Base-by-base conservation (phyloP, 2,113 vertebrate genomes). In the Syngnathus scovelli region DNA sequence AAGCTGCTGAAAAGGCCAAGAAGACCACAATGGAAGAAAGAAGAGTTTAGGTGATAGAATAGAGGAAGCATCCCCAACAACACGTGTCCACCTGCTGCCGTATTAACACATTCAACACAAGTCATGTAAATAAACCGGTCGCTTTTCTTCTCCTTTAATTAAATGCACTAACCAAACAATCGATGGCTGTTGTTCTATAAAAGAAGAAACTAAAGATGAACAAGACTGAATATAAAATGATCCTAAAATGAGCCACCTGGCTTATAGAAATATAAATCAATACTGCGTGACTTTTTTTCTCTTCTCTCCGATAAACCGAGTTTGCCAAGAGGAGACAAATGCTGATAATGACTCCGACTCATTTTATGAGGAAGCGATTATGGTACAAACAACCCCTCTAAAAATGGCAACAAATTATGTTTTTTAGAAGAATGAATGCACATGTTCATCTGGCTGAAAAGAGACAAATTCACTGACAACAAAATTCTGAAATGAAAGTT, bases 51-150 rank as follows among this genome's bases (percentile, higher is more conserved):
- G 65, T 1, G 43, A 16, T 44, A 15, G 10, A 21, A 16, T 44
- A 44, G 27, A 33, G 61, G 21, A 23, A 27, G 39, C 41, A 74
- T 58, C 27, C 55, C n/a, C 12, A 23, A 46, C 21, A 16, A 44
- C 55, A 18, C 55, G 27, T 13, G 55, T 56, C 66, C 69, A 78
- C 76, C 66, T 71, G 75, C 77, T 64, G 13, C 60, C 44, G 66
- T 67, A 70, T 60, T 62, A 59, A 67, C 60, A 66, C 59, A 62
- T 48, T 37, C 71, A 69, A 61, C 58, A 65, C 51, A 46, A 36
- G 55, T 36, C 27, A 58, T 58, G 55, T 36, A 16, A 39, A 37
- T 11, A 61, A 61, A 61, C 59, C 7, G 33, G 6, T 21, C 5
- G 41, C 49, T 51, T 9, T 51, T 51, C 19, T 52, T 21, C 19